phyloP scores from a whole-genome alignment of 2,888 invertebrate genomes.

The Sepioteuthis lessoniana region DNA sequence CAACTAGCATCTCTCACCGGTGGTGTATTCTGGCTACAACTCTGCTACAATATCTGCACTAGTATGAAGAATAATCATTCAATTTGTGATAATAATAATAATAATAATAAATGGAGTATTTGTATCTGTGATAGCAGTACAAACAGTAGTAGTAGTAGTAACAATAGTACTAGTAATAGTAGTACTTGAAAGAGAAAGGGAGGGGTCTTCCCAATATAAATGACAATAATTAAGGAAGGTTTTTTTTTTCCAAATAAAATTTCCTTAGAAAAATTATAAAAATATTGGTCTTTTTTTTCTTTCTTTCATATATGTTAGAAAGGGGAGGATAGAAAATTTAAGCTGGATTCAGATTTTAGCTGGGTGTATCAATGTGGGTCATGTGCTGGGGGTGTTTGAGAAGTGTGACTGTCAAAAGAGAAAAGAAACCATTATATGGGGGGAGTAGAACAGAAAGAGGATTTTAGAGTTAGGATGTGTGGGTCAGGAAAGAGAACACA shows the following conservation, averaged over 20 bases:
- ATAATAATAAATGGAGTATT: not conserved
- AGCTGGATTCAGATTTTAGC: slow-evolving; percentile 36
- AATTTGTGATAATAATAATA: not conserved
- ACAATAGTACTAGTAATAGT: not conserved
- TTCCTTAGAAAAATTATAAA: slow-evolving; percentile 48
- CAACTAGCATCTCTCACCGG: not conserved
- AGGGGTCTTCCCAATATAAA: not conserved
- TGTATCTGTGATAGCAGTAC: not conserved
- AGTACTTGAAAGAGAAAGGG: not conserved
- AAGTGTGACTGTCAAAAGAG: not conserved
- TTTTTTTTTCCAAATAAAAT: slow-evolving; percentile 12
- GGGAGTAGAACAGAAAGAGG: not conserved
- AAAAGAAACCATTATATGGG: not conserved
- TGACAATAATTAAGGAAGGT: slow-evolving; percentile 8
- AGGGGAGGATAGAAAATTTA: not conserved
- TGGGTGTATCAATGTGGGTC: not conserved
- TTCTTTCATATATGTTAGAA: slow-evolving; percentile 24
- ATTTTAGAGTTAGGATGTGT: not conserved
- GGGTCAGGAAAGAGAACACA: not conserved
- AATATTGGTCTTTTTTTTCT: slow-evolving; percentile 46
- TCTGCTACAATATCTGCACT: not conserved
- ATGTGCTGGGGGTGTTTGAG: not conserved
- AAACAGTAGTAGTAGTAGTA: not conserved
- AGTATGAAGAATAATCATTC: not conserved
- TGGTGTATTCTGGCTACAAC: not conserved